phyloP scores from a whole-genome alignment of 1,140 invertebrate species.

The Leucophenga varia region DNA sequence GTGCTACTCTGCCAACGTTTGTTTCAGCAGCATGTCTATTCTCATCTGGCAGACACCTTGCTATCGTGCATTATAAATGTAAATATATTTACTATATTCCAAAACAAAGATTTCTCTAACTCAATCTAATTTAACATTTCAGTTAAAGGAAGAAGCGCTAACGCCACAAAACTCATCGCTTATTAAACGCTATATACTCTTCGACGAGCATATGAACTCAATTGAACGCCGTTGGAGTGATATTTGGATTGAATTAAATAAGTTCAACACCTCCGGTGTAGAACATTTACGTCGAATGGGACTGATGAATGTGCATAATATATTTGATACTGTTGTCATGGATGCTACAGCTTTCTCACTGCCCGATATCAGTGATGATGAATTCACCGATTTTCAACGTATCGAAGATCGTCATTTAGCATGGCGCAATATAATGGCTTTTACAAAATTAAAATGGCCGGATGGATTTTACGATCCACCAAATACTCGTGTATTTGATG shows the following conservation, averaged over 20 bases:
- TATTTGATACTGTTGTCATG: slow-evolving; percentile 51
- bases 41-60: slow-evolving; percentile 45
- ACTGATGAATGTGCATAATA: slow-evolving; percentile 48
- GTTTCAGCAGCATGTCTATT: slow-evolving; percentile 54
- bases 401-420: slow-evolving; percentile 48
- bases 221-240: slow-evolving; percentile 50
- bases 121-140: not conserved
- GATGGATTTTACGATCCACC: slow-evolving; percentile 49
- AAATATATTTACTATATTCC: slow-evolving; percentile 10
- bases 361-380: slow-evolving; percentile 46
- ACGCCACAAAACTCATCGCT: slow-evolving; percentile 37
- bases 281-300: slow-evolving; percentile 45
- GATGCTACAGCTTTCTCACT: slow-evolving; percentile 48
- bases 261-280: slow-evolving; percentile 48
- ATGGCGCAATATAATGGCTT: slow-evolving; percentile 55
- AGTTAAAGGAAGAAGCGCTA: slow-evolving; percentile 42
- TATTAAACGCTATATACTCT: slow-evolving; percentile 49
- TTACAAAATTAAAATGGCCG: slow-evolving; percentile 48
- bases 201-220: slow-evolving; percentile 53
- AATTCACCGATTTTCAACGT: slow-evolving; percentile 49
- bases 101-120: too few relatives aligned
- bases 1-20: slow-evolving; percentile 50
- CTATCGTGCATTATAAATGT: slow-evolving; percentile 44
- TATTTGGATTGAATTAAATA: slow-evolving; percentile 49
- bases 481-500: slow-evolving; percentile 45